phyloP scores from a whole-genome alignment of 2,113 vertebrate genomes.

The Cinclus cinclus region DNA sequence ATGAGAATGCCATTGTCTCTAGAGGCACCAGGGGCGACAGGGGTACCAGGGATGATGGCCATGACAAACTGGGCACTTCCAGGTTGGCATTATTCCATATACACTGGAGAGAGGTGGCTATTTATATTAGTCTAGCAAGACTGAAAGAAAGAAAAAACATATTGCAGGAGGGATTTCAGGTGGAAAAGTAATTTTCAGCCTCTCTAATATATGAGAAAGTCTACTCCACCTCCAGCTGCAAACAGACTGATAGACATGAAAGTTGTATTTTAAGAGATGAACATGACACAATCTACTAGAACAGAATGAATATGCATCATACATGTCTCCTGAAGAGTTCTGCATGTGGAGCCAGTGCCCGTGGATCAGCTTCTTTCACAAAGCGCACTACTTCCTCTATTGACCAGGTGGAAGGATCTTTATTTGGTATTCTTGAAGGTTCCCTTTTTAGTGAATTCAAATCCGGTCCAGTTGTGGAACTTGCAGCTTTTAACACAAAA shows the following conservation, averaged over 20 bases:
- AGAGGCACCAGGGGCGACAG: neutral
- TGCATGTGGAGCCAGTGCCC: slow-evolving; percentile 86
- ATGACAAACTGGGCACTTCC: neutral
- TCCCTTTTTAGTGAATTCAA: slow-evolving; percentile 79
- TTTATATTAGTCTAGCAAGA: neutral
- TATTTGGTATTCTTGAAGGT: slow-evolving; percentile 66
- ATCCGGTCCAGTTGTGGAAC: slow-evolving; percentile 89
- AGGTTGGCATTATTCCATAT: fast-evolving
- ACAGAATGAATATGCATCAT: slow-evolving; percentile 62
- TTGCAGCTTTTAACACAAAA: slow-evolving; percentile 78
- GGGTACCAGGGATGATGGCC: neutral
- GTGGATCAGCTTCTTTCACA: slow-evolving; percentile 89
- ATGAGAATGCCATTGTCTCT: neutral
- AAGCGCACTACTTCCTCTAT: slow-evolving; percentile 96
- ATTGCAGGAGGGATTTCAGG: neutral
- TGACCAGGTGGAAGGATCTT: slow-evolving; percentile 89
- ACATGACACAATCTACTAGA: neutral
- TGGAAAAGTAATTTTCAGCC: neutral
- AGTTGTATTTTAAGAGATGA: neutral
- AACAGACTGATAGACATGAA: neutral
- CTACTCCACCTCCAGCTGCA: neutral
- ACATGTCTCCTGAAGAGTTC: slow-evolving; percentile 95
- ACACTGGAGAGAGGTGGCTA: neutral
- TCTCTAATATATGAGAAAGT: neutral
- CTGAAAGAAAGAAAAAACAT: neutral